These are phyloP conservation scores for Neelides sp. DNA, from an alignment of 1,140 invertebrate genomes.

Conservation along the genomic window DNA sequence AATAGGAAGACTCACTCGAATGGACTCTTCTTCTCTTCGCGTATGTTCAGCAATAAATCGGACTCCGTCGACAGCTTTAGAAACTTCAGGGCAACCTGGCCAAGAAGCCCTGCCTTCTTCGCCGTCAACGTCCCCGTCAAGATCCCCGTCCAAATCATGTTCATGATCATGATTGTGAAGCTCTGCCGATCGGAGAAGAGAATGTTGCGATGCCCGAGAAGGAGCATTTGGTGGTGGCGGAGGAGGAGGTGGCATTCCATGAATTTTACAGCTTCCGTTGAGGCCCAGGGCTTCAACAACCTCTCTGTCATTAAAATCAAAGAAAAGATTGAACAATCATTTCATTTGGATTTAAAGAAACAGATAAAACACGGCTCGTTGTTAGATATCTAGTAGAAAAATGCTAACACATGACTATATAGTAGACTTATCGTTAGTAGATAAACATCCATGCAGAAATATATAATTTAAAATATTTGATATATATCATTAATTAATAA, in stretches of 20 bases:
- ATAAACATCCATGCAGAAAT: no score
- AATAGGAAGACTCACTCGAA: slow-evolving; percentile 51
- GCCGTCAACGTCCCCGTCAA: slow-evolving; percentile 15
- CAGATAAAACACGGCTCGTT: background rate
- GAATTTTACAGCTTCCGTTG: slow-evolving; percentile 45
- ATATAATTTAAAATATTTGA: no score
- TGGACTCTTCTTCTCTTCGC: slow-evolving; percentile 78
- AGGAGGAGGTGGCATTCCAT: slow-evolving; percentile 46
- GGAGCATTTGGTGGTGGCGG: slow-evolving; percentile 32
- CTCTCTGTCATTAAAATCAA: slow-evolving; percentile 15
- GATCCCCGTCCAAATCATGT: slow-evolving; percentile 24
- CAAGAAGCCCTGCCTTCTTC: slow-evolving; percentile 42
- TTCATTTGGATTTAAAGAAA: slow-evolving; percentile 1
- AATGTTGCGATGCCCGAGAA: slow-evolving; percentile 27
- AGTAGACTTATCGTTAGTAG: no score
- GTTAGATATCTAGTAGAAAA: no score
- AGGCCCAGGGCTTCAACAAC: slow-evolving; percentile 23
- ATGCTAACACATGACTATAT: no score
- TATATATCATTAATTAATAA: no score
- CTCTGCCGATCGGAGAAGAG: slow-evolving; percentile 26
- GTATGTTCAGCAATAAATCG: slow-evolving; percentile 87
- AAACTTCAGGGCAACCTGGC: slow-evolving; percentile 79
- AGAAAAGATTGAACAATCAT: background rate
- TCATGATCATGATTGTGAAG: slow-evolving; percentile 24
- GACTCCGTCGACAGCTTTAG: slow-evolving; percentile 81